A percentile compares a stretch with the other conserved stretches of the same genome.
Evolutionary conservation across 2,888 invertebrate species (phyloP).

Genomic region (Thymelicus sylvestris): DNA sequence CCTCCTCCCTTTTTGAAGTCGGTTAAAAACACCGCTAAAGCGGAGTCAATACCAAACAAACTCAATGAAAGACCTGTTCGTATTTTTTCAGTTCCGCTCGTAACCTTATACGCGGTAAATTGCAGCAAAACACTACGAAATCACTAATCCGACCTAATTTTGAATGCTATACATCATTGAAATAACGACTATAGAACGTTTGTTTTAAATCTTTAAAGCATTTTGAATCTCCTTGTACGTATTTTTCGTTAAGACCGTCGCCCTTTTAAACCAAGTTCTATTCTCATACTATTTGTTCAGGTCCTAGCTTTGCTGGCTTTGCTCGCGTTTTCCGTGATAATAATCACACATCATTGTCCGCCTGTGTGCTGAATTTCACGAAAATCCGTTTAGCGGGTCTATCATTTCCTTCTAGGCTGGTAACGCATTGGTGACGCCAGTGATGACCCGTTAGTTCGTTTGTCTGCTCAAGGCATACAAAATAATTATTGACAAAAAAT

Average conservation of each 20-base stretch:
- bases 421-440: too few relatives aligned
- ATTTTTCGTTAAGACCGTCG: constrained; percentile 50
- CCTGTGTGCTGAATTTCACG: too few relatives aligned
- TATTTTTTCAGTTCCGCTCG: constrained; percentile 56
- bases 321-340: too few relatives aligned
- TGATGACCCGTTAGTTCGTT: too few relatives aligned
- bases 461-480: too few relatives aligned
- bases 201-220: constrained; percentile 59
- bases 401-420: too few relatives aligned
- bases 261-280: constrained; percentile 40
- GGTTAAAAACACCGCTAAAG: constrained; percentile 14
- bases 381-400: too few relatives aligned
- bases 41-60: constrained; percentile 24
- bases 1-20: too few relatives aligned
- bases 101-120: constrained; percentile 58
- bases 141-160: constrained; percentile 76
- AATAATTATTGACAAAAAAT: too few relatives aligned
- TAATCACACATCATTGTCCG: too few relatives aligned
- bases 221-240: constrained; percentile 48
- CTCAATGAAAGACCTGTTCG: constrained; percentile 43
- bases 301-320: too few relatives aligned
- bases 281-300: too few relatives aligned
- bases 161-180: constrained; percentile 66
- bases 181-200: constrained; percentile 61
- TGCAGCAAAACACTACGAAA: constrained; percentile 62